Conservation (phyloP, 1,140 invertebrate species). For the Steinernema feltiae region DNA sequence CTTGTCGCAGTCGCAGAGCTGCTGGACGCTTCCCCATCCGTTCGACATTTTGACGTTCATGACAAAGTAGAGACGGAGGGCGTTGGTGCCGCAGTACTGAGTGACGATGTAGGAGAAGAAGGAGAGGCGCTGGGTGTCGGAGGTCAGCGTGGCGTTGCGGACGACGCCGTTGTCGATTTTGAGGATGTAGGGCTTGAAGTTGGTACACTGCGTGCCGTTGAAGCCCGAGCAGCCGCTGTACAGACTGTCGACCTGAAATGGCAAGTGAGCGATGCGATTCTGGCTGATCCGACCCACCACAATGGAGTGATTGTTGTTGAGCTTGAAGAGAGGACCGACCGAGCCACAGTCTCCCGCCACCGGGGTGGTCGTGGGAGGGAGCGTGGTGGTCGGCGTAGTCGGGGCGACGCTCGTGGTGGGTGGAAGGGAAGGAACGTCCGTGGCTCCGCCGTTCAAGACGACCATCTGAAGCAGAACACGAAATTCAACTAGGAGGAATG, state of each 20-base stretch:
- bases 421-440: neutral
- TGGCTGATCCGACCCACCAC: neutral
- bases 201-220: slow-evolving; percentile 4
- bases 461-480: too few relatives aligned
- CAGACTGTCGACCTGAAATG: neutral
- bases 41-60: neutral
- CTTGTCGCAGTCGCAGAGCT: neutral
- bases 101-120: neutral
- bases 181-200: slow-evolving; percentile 8
- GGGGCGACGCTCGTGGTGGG: neutral
- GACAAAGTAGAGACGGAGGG: neutral
- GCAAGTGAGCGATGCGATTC: neutral
- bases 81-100: slow-evolving; percentile 4
- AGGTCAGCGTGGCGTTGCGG: neutral
- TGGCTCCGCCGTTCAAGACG: neutral
- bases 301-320: neutral
- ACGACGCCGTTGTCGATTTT: slow-evolving; percentile 9
- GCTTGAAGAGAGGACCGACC: neutral
- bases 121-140: neutral
- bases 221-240: neutral
- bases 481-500: too few relatives aligned
- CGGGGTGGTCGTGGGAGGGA: neutral
- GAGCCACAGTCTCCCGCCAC: neutral
- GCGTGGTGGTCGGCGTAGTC: neutral
- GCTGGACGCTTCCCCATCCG: slow-evolving; percentile 3